These are phyloP conservation scores for Deilephila porcellus DNA, from an alignment of 2,888 invertebrate species.

Conservation along the genomic window DNA sequence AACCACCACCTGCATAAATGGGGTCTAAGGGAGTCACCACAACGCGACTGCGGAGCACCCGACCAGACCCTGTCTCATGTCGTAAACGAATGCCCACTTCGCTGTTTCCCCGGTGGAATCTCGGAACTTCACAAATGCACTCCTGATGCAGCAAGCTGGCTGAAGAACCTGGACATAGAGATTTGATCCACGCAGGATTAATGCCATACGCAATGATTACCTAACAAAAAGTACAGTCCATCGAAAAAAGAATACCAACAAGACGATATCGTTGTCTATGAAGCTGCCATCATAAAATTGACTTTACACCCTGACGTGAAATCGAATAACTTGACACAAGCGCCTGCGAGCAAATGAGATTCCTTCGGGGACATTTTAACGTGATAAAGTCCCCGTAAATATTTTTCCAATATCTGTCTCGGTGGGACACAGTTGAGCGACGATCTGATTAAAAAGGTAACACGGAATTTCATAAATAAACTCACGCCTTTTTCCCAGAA, in stretches of 20 bases:
- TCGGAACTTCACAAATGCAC: too few species aligned
- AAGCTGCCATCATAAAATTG: constrained; percentile 43
- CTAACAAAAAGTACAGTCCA: neutral
- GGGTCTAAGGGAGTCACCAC: too few species aligned
- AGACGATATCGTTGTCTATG: constrained; percentile 13
- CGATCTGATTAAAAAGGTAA: constrained; percentile 29
- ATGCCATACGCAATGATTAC: too few species aligned
- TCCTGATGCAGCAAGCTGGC: too few species aligned
- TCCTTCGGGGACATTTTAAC: constrained; percentile 55
- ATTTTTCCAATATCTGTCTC: constrained; percentile 72
- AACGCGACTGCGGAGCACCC: too few species aligned
- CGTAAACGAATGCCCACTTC: too few species aligned
- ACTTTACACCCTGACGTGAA: constrained; percentile 45
- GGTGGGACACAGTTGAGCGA: constrained; percentile 49
- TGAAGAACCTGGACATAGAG: too few species aligned
- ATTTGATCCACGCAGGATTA: too few species aligned
- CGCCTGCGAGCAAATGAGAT: constrained; percentile 50
- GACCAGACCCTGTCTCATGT: too few species aligned
- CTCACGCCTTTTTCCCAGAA: too few species aligned
- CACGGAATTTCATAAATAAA: neutral
- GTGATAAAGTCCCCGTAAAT: constrained; percentile 63
- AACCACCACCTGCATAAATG: too few species aligned
- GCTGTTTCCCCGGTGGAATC: too few species aligned
- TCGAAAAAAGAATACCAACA: neutral
- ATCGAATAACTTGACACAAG: constrained; percentile 48